Evolutionary conservation across 2,797 vertebrate genomes (phyloP), one percentile per base, ranked within the genome.

Genomic region (Sandelia bainsii): DNA sequence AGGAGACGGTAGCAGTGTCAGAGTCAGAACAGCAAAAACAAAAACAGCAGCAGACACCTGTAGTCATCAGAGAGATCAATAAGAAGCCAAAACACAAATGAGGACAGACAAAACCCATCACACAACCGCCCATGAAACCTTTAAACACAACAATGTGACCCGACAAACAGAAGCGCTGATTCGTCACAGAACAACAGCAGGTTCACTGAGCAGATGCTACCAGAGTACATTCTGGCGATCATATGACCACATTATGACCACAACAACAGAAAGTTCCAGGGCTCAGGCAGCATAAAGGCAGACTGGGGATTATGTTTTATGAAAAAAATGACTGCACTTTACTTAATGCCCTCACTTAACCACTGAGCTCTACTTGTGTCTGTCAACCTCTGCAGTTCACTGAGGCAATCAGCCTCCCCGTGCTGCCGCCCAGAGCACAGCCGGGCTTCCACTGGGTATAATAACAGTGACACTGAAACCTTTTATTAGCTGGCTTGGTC

Each of bases 401-500:
- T 0, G 40, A 64, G 52, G 76, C 66, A 84, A 89, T 87, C 83
- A 80, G 78, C 63, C 68, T 64, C 71, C 66, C 60, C 16, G 50
- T 22, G 72, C 69, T 23, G 79, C 67, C n/a, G 40, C 71, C 69
- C 76, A 19, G 29, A 79, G 46, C 78, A 6, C n/a, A 12, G 52
- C 54, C 27, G 1, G 58, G 57, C 61, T 22, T 72, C 83, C 83
- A 65, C 62, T 4, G 70, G 62, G 80, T 70, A 80, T 81, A 85
- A 88, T 87, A 85, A 87, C 82, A 57, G 57, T 57, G 80, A 51
- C 59, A 25, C 54, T 42, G 68, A 82, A 78, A 71, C 76, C 80
- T 88, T 87, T 86, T 78, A 90, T 89, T 88, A 87, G 64, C 70
- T 19, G 46, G 49, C 58, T 75, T 50, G 81, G 80, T 85, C 81